Conservation (phyloP, 1,140 invertebrate genomes). For the Drosophila busckii region DNA sequence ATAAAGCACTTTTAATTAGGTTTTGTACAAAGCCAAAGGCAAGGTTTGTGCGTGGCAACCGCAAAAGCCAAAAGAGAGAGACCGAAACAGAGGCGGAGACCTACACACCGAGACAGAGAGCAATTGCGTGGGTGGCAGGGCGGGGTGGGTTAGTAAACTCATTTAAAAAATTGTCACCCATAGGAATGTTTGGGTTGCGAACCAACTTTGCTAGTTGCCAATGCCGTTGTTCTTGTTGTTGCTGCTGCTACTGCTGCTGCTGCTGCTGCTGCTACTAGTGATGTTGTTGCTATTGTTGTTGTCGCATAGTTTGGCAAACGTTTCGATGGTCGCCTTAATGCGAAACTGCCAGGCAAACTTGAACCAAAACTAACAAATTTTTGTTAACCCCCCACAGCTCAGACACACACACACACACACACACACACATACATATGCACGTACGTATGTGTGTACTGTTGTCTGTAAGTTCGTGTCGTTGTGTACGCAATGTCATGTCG, state of each 20-base stretch:
- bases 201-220: constrained; percentile 8
- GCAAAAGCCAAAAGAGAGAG: constrained; percentile 17
- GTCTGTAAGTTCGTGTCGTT: no score
- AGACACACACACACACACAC: no score
- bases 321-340: constrained; percentile 15
- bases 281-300: constrained; percentile 5
- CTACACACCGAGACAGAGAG: constrained; percentile 23
- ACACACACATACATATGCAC: no score
- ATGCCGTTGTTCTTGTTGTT: constrained; percentile 14
- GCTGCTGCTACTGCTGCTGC: not conserved
- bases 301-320: constrained; percentile 16
- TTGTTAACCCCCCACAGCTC: not conserved
- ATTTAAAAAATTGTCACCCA: constrained; percentile 54
- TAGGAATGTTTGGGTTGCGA: constrained; percentile 7
- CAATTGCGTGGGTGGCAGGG: constrained; percentile 2
- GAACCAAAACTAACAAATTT: constrained; percentile 14
- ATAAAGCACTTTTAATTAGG: constrained; percentile 76
- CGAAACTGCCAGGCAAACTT: constrained; percentile 17
- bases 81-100: not conserved
- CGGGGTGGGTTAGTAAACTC: constrained; percentile 24
- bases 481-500: constrained; percentile 35
- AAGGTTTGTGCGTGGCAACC: constrained; percentile 12
- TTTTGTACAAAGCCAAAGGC: constrained; percentile 54
- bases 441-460: no score
- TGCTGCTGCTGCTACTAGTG: constrained; percentile 6